Evolutionary conservation across 2,797 vertebrate species (phyloP).

Genomic region (Acestrorhynchus altus): DNA sequence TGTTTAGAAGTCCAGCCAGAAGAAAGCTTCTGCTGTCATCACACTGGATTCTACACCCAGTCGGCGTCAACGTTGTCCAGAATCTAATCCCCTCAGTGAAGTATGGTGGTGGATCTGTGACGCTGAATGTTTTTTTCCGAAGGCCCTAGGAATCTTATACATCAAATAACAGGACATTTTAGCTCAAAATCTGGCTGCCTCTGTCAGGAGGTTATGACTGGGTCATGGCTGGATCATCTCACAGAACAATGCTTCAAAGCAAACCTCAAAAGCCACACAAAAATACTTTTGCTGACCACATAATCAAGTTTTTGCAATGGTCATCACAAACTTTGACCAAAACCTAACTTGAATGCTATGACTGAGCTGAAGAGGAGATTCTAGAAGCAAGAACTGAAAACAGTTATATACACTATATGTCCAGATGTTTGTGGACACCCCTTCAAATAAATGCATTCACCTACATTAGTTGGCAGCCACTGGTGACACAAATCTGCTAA

Average conservation of each 20-base stretch:
- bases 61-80: not conserved
- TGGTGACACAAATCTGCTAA: too few species aligned
- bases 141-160: not conserved
- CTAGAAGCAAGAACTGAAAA: not conserved
- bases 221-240: not conserved
- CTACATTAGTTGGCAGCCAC: too few species aligned
- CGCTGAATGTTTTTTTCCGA: not conserved
- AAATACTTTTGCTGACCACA: constrained; percentile 4
- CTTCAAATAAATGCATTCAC: too few species aligned
- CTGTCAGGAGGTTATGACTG: not conserved
- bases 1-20: not conserved
- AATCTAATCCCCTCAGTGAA: not conserved
- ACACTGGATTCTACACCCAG: not conserved
- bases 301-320: not conserved
- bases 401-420: too few species aligned
- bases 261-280: not conserved
- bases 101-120: not conserved
- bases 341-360: not conserved
- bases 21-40: not conserved
- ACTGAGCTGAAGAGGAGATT: not conserved
- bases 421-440: too few species aligned
- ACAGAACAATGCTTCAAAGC: constrained; percentile 4
- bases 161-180: too few species aligned
- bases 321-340: not conserved
- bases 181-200: not conserved